Evolutionary conservation across 1,140 invertebrate genomes (phyloP), one percentile per base, ranked within the genome.

Genomic region (Cataglyphis hispanica): DNA sequence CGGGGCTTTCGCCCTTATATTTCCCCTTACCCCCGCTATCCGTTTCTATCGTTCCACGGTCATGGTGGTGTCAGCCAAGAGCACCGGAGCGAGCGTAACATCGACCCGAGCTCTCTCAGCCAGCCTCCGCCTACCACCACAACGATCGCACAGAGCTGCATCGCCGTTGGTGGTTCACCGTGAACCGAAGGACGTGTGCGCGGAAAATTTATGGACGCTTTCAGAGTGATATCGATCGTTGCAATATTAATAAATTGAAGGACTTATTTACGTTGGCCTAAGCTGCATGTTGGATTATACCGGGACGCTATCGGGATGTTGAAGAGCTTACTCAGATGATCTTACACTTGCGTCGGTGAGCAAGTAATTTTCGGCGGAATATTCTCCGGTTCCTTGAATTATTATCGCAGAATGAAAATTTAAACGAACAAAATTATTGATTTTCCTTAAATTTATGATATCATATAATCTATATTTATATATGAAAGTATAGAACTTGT

Each of bases 51-150:
- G 76, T 86, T 61, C 66, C 76, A 60, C 67, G 77, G 78, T 83
- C 77, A 88, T 86, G 86, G 56, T 84, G 77, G 66, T 74, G 66
- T 77, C 50, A 85, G 53, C 53, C 78, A 83, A 84, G 78, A 87
- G 70, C 40, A 80, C 70, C 69, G 75, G 76, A 86, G 86, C 67
- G 88, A 86, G 89, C 81, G 86, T 86, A 91, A 90, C 91, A 92
- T 92, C 91, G 92, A 92, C 91, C 91, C 90, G 63, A 75, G 46
- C 46, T 50, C 46, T 50, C 76, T 84, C 63, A 66, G 40, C 69
- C 90, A 90, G 86, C 86, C 90, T 86, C 90, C 90, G 89, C 86
- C 89, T 63, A 86, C 53, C 60, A 78, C 69, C 67, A 60, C 80
- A 83, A 91, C 78, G 56, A 88, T 46, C 74, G 84, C 72, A 76